Base-by-base conservation (phyloP, 2,797 vertebrate species). In the Pteropus rufus region DNA sequence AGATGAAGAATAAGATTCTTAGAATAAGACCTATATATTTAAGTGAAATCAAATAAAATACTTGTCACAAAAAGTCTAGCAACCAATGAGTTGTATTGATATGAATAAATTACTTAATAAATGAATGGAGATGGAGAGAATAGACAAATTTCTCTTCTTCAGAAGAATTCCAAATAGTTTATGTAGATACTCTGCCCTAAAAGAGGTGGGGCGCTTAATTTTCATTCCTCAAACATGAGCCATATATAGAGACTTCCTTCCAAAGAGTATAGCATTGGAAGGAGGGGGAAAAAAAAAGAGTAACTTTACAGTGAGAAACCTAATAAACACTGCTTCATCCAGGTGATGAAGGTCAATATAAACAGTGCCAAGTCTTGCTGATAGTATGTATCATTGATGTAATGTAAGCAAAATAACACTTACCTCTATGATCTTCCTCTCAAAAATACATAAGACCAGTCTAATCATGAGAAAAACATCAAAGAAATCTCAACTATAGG, bases 251-350 rank as follows among this genome's bases (percentile, higher is more conserved):
- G 44, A 34, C 19, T 46, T 93, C 34, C 12, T 89, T 65, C 39
- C 49, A 79, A 93, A 95, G n/a, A 31, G 5, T 65, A 60, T 5
- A 29, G 29, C n/a, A 24, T 18, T 1, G 23, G 46, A 85, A 84
- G 18, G 3, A 39, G 46, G 2, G 2, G 3, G 1, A 2, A 1
- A 0, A 3, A 0, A 3, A 15, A 46, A 36, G 9, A 31, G 7
- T 49, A 62, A 44, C 41, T 52, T 67, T 84, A 23, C 31, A 46
- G 29, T 67, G 11, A 18, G 21, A 23, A 79, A 12, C 21, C 23
- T 75, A 44, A 80, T 7, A 36, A n/a, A 54, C 10, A 72, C 12
- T 58, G 16, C 7, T n/a, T 64, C 39, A 12, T 67, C 31, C 54
- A 81, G 15, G 8, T 75, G 44, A 69, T 29, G 39, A 31, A 31